A percentile compares a stretch with the other conserved stretches of the same genome.
phyloP scores from a whole-genome alignment of 2,797 vertebrate genomes.

The Morus bassanus region DNA sequence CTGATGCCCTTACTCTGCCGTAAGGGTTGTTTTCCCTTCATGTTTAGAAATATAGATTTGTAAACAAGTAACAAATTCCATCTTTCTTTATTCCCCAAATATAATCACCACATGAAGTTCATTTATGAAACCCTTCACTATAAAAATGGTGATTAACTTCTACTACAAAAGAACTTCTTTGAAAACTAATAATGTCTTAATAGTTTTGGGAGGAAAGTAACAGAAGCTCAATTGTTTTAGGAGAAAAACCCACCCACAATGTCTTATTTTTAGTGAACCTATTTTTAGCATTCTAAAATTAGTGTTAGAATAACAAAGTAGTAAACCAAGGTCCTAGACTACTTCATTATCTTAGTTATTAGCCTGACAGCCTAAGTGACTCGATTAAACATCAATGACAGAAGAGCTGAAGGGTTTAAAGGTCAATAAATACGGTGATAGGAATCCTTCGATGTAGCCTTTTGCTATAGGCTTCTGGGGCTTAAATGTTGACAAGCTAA shows the following conservation, averaged over 20 bases:
- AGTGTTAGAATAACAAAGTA: conserved; percentile 83
- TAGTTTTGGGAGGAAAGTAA: conserved; percentile 40
- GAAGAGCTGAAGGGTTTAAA: conserved; percentile 84
- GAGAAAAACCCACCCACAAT: conserved; percentile 64
- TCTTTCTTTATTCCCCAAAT: not conserved
- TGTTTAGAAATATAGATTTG: not conserved
- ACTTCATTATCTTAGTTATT: conserved; percentile 86
- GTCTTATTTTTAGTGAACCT: conserved; percentile 81
- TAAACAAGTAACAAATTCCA: conserved; percentile 12
- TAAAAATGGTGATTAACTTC: conserved; percentile 36
- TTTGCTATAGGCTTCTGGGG: conserved; percentile 81
- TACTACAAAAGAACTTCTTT: conserved; percentile 30
- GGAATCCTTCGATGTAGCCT: conserved; percentile 83
- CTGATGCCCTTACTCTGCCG: not conserved
- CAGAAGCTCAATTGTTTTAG: conserved; percentile 49
- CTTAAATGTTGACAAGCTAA: conserved; percentile 94
- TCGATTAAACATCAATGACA: conserved; percentile 89
- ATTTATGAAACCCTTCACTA: not conserved
- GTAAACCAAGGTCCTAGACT: conserved; percentile 88
- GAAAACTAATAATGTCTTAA: conserved; percentile 52
- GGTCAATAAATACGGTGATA: conserved; percentile 93
- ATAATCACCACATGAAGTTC: not conserved
- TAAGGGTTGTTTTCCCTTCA: not conserved
- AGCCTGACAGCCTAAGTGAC: conserved; percentile 84
- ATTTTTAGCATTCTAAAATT: conserved; percentile 95